Base-by-base conservation (phyloP, 2,888 invertebrate genomes). In the Drosophila infuscata region DNA sequence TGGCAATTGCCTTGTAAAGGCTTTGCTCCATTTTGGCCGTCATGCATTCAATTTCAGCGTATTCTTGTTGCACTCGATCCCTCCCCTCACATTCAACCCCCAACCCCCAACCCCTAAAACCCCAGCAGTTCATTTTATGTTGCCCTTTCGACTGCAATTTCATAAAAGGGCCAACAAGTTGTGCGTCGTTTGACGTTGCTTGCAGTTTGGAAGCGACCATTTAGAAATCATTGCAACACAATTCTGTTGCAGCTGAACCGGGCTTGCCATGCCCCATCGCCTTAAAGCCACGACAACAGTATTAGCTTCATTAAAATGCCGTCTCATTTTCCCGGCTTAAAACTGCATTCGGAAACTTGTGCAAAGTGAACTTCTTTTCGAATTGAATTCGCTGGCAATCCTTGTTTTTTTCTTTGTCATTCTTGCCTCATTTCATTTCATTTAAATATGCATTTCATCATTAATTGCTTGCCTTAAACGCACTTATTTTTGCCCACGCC, bases 151-250 rank as follows among this genome's bases (percentile, higher is more conserved):
- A 60, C 60, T 80, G 51, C 60, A 71, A 57, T 80, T 75, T 65
- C 56, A 25, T 25, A 67, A 88, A 66, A 65, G 56, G 64, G 52
- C 72, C 88, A 84, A 84, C 85, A 88, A 87, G 88, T 85, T 84
- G 57, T 32, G 84, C 63, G 20, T 43, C 49, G 62, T 48, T 66
- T 46, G 46, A 41, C 69, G 38, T 25, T 25, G 56, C 58, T 58
- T 66, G 78, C 66, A 67, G 61, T 84, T 78, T 67, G 49, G 61
- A 62, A 66, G 65, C 46, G 74, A 56, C 78, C 79, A 85, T 88
- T 85, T 85, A 61, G 69, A 67, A 83, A 72, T 76, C 82, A 76
- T 80, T 73, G 71, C 60, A 64, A 72, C 77, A 68, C 88, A 83
- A 71, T 84, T 83, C 46, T 46, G 15, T 83, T 60, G 62, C 66